Base-by-base conservation (phyloP, 1,140 invertebrate species). In the Drosophila cardini region DNA sequence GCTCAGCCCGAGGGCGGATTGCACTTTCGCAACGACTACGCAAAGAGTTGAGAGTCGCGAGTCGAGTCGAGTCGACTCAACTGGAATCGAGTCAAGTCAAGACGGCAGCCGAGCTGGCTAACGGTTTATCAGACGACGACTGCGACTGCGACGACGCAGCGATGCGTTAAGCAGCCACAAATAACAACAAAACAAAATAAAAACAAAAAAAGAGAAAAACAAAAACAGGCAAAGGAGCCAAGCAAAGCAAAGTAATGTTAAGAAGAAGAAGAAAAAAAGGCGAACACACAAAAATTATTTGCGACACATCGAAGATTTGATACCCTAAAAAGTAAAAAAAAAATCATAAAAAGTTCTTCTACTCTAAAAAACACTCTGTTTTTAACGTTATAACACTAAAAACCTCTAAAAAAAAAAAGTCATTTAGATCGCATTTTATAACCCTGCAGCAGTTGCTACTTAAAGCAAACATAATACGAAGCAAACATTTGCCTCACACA, bases 111-210 rank as follows among this genome's bases (percentile, higher is more conserved):
- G 63, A 67, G n/a, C 34, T 32, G 40, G 52, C 71, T 73, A 73
- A 73, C 71, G 71, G 71, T 73, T 69, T 42, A 61, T 73, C 64
- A 73, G 71, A 69, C 46, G 55, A 34, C 43, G 45, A 2, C 30
- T 1, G 40, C 34, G 40, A 38, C 46, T 42, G 26, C 50, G 42
- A 30, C 32, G 52, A 67, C 55, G 72, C 72, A 74, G 18, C 72
- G 65, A 74, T 70, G 72, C 72, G 72, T 70, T 74, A 74, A 74
- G 58, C 50, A 63, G 67, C 72, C 65, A 57, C 65, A 74, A 70
- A 62, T 26, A 61, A 61, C 11, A 34, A 26, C 16, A 72, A 52
- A 10, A n/a, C n/a, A n/a, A n/a, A n/a, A n/a, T n/a, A n/a, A 64
- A 43, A 63, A 55, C 16, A 34, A 64, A 50, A 56, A 65, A 10